Percentiles rank a stretch among this genome's conserved stretches.
Evolutionary conservation across 1,140 invertebrate species (phyloP).

Genomic region (Anoplolepis gracilipes): DNA sequence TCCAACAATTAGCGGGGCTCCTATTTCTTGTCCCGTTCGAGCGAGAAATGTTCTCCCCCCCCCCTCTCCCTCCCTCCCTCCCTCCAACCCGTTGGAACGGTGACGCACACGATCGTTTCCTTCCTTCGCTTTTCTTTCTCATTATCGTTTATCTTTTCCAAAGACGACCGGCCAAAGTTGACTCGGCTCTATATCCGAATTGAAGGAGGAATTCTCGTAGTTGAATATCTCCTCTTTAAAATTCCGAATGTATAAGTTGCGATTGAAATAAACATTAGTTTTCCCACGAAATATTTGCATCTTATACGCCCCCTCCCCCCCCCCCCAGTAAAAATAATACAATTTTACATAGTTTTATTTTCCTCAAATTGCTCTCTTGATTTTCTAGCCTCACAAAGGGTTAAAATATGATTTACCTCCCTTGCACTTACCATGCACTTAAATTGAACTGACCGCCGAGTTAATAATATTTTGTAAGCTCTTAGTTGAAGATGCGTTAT

Average conservation of each 20-base stretch:
- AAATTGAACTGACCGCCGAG: constrained; percentile 41
- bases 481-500: constrained; percentile 23
- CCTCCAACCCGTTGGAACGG: not conserved
- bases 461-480: constrained; percentile 58
- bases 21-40: constrained; percentile 76
- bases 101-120: constrained; percentile 21
- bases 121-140: constrained; percentile 16
- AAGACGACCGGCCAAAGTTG: constrained; percentile 45
- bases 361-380: not conserved
- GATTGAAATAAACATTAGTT: not conserved
- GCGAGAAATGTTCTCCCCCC: constrained; percentile 32
- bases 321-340: not conserved
- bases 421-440: constrained; percentile 50
- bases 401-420: constrained; percentile 60
- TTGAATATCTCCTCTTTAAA: not conserved
- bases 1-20: constrained; percentile 79
- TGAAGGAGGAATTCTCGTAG: not conserved
- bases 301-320: not conserved
- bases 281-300: not conserved
- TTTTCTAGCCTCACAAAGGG: constrained; percentile 13
- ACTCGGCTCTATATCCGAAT: not conserved
- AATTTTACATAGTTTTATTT: constrained; percentile 10
- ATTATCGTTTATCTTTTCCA: constrained; percentile 42
- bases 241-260: not conserved
- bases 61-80: no score